Conservation (phyloP, 2,888 invertebrate species). For the Cheilosia pagana region DNA sequence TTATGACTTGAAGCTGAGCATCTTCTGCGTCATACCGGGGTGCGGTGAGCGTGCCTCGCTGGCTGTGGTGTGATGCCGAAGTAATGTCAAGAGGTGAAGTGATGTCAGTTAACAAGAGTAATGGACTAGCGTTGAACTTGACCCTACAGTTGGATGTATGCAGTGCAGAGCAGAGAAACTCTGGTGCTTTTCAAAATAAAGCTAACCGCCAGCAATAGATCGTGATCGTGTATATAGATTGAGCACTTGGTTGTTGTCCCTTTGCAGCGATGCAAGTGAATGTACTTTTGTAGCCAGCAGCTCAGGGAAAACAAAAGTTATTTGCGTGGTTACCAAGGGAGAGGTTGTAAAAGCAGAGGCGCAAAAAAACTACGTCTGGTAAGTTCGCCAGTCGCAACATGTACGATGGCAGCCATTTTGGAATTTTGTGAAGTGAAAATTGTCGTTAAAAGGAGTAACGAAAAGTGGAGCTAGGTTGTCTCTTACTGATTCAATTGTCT, state of each 20-base stretch:
- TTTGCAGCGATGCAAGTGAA: not conserved
- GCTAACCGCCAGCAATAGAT: not conserved
- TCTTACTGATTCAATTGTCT: no score
- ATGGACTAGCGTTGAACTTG: conserved; percentile 37
- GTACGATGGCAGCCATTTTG: no score
- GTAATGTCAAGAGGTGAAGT: conserved; percentile 59
- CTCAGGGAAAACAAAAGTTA: no score
- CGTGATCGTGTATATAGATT: not conserved
- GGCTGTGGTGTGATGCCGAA: conserved; percentile 3
- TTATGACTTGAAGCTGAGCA: conserved; percentile 55
- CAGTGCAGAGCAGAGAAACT: conserved; percentile 20
- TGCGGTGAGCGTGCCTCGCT: not conserved
- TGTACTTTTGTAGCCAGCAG: not conserved
- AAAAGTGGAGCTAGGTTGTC: no score
- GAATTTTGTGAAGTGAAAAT: no score
- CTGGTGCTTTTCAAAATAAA: not conserved
- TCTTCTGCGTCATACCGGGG: conserved; percentile 12
- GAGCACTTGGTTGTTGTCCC: not conserved
- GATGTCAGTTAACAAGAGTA: conserved; percentile 55
- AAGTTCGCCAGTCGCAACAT: no score
- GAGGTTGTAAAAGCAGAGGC: no score
- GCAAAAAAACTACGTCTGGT: no score
- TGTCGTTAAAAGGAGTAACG: no score
- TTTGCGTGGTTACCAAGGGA: no score
- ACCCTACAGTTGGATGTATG: not conserved